These are phyloP conservation scores for Parnassius mnemosyne DNA, from an alignment of 2,888 invertebrate genomes.

Conservation along the genomic window DNA sequence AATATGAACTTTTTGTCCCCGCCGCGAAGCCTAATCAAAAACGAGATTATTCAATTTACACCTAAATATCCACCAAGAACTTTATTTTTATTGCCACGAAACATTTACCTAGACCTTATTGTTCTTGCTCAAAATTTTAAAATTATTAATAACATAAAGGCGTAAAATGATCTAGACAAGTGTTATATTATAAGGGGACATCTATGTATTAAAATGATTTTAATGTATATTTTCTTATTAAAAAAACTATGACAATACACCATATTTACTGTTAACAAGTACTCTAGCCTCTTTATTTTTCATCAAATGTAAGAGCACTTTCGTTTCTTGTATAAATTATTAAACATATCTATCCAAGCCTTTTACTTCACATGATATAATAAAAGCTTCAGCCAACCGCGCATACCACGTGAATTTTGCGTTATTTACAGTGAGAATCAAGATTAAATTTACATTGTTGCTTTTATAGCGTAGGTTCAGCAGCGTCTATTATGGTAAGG, in stretches of 20 bases:
- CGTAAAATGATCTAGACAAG: too few species aligned
- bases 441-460: slow-evolving; percentile 76
- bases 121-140: too few species aligned
- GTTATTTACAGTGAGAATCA: slow-evolving; percentile 61
- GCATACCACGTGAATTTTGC: slow-evolving; percentile 37
- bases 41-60: slow-evolving; percentile 73
- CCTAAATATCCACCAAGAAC: slow-evolving; percentile 42
- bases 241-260: too few species aligned
- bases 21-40: slow-evolving; percentile 61
- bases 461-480: slow-evolving; percentile 53
- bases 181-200: too few species aligned
- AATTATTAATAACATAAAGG: too few species aligned
- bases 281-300: slow-evolving; percentile 2
- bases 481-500: slow-evolving; percentile 69
- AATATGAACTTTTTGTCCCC: slow-evolving; percentile 77
- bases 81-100: slow-evolving; percentile 7
- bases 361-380: slow-evolving; percentile 30
- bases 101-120: background rate
- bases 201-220: too few species aligned
- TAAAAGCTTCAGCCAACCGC: slow-evolving; percentile 31
- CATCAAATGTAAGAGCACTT: slow-evolving; percentile 23
- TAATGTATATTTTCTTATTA: too few species aligned
- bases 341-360: slow-evolving; percentile 17
- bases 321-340: slow-evolving; percentile 27
- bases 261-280: background rate